Evolutionary conservation across 2,113 vertebrate genomes (phyloP), one percentile per base, ranked within the genome.

Genomic region (Sinocyclocheilus maitianheensis): DNA sequence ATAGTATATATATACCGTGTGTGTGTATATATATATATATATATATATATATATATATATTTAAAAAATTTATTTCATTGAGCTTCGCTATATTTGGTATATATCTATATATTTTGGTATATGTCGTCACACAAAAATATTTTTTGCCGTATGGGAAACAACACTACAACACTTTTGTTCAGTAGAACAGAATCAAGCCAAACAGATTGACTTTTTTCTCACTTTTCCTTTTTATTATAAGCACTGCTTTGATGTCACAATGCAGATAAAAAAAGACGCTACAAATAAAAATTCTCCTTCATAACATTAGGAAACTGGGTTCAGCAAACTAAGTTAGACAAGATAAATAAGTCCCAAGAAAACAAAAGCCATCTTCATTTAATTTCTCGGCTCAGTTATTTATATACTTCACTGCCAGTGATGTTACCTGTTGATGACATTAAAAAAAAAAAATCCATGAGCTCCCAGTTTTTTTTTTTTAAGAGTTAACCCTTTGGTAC

Each of bases 381-480:
- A n/a, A 79, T 63, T 20, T 71, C 26, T 43, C 51, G 43, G 67
- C 82, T 75, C 82, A 84, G 67, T 74, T 74, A 18, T 83, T 74
- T n/a, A 34, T 34, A 13, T 13, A 84, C 69, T 60, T 84, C 82
- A 84, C 5, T 74, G 81, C 81, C 81, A 72, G 22, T 55, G 48
- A 83, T 55, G 13, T n/a, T 43, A 11, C 10, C 43, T 34, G 8
- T 74, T 74, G 34, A 84, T 24, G 8, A 26, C 7, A 46, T 24
- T 11, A 53, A 13, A 71, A 34, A 43, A 43, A 43, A 43, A 43
- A 43, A 43, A 43, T 58, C 26, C 14, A 43, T 84, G 69, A 84
- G 82, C 67, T 74, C 67, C 82, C 69, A 74, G 51, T 43, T 14
- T 60, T 2, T 58, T 4, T 51, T 55, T 53, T 67, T 82, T 83